These are phyloP conservation scores for Panorpa germanica DNA, from an alignment of 2,888 invertebrate genomes.

Conservation along the genomic window DNA sequence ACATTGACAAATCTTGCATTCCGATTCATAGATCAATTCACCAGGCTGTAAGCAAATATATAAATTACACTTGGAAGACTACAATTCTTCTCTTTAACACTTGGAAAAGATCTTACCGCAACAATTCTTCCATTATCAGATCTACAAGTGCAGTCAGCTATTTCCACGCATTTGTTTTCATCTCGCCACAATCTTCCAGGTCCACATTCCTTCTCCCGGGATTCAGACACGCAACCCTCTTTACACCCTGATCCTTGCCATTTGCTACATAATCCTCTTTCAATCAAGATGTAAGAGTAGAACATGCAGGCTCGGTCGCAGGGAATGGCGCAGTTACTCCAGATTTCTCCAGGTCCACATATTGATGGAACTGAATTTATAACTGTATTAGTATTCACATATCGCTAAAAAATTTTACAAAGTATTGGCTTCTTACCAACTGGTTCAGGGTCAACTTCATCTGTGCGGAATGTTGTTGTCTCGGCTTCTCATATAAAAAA, in stretches of 20 bases:
- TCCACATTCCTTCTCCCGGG: constrained; percentile 29
- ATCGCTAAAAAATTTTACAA: too few relatives aligned
- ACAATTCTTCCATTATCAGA: constrained; percentile 40
- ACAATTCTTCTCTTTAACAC: constrained; percentile 20
- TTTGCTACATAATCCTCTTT: constrained; percentile 24
- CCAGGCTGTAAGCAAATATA: constrained; percentile 36
- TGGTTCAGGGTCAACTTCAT: too few relatives aligned
- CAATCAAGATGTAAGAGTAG: constrained; percentile 32
- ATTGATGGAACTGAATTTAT: too few relatives aligned
- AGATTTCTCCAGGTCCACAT: constrained; percentile 30
- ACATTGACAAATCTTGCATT: constrained; percentile 63
- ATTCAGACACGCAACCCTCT: constrained; percentile 25
- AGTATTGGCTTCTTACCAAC: too few relatives aligned
- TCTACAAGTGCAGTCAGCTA: constrained; percentile 57
- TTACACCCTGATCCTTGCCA: constrained; percentile 20
- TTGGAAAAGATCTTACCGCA: constrained; percentile 27
- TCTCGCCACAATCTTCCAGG: constrained; percentile 48
- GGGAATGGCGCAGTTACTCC: constrained; percentile 47
- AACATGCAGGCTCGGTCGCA: constrained; percentile 54
- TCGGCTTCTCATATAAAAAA: too few relatives aligned
- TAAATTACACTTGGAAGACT: constrained; percentile 9
- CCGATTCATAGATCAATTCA: constrained; percentile 33
- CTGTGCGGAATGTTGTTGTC: too few relatives aligned
- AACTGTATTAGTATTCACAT: not conserved
- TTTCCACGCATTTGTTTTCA: constrained; percentile 46